Conservation (phyloP, 1,140 invertebrate species). For the Bemisia tabaci region DNA sequence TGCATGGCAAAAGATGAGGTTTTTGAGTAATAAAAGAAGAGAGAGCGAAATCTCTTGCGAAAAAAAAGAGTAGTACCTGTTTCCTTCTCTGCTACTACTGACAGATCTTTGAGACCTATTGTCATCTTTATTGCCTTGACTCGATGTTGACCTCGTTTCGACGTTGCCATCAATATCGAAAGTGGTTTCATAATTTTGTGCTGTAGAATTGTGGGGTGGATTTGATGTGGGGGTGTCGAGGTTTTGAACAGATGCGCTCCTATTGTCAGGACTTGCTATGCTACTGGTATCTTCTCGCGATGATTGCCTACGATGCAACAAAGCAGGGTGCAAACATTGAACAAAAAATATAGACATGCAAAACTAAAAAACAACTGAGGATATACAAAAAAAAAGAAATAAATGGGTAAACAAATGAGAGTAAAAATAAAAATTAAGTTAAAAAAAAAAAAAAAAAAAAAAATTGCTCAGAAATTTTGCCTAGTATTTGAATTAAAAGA, state of each 20-base stretch:
- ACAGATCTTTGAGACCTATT: slow-evolving; percentile 43
- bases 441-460: not conserved
- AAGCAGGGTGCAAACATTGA: slow-evolving; percentile 9
- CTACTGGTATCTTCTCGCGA: slow-evolving; percentile 19
- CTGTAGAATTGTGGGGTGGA: slow-evolving; percentile 5
- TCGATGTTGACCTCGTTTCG: slow-evolving; percentile 42
- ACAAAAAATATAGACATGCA: slow-evolving; percentile 7
- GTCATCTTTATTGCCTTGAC: slow-evolving; percentile 42
- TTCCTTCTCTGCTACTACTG: slow-evolving; percentile 41
- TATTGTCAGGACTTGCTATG: slow-evolving; percentile 5
- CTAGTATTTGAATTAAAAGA: too few species aligned
- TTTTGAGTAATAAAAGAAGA: too few species aligned
- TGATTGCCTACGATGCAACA: slow-evolving; percentile 19
- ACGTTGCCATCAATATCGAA: slow-evolving; percentile 73
- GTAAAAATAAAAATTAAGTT: slow-evolving; percentile 7
- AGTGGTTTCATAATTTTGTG: slow-evolving; percentile 64
- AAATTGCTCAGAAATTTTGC: too few species aligned
- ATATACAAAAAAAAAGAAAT: slow-evolving; percentile 1
- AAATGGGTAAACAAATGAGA: not conserved
- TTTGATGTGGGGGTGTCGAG: not conserved
- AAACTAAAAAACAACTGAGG: slow-evolving; percentile 7
- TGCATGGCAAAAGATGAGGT: too few species aligned
- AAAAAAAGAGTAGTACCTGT: slow-evolving; percentile 14
- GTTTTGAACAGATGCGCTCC: not conserved
- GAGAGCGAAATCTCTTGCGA: not conserved